Percentiles rank a stretch among this genome's conserved stretches.
Conservation (phyloP, 2,113 vertebrate species). For the Tichodroma muraria region DNA sequence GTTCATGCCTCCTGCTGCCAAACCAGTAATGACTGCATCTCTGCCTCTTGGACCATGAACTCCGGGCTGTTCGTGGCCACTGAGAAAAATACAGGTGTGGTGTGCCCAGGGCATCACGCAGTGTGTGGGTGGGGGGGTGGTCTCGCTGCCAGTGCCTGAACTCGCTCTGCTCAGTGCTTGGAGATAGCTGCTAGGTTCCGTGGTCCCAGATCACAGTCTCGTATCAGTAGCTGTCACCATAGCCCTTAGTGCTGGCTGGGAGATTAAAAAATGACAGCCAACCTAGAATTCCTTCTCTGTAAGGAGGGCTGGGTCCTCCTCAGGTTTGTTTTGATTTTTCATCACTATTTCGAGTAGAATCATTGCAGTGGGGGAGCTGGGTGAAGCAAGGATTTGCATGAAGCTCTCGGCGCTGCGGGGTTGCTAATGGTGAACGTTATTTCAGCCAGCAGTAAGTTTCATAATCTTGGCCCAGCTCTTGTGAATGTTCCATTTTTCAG, state of each 20-base stretch:
- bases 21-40: background rate
- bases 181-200: background rate
- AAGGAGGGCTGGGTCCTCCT: background rate
- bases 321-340: constrained; percentile 25
- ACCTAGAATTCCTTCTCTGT: background rate
- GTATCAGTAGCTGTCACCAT: background rate
- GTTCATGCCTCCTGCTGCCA: background rate
- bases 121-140: background rate
- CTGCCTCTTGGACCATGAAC: background rate
- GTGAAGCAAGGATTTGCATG: constrained; percentile 29
- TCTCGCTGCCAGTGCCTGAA: background rate
- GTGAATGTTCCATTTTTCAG: constrained; percentile 13
- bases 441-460: constrained; percentile 38
- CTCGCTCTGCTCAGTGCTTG: background rate
- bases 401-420: constrained; percentile 11
- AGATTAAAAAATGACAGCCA: constrained; percentile 18
- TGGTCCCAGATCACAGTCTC: background rate
- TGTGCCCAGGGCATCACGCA: background rate
- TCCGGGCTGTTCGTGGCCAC: background rate
- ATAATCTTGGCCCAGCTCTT: constrained; percentile 46
- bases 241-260: background rate
- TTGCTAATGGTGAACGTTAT: constrained; percentile 31
- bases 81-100: background rate
- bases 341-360: background rate
- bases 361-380: background rate